Percentiles rank a stretch among this genome's conserved stretches.
Conservation (phyloP, 1,140 invertebrate genomes). For the Drosophila tropicalis region DNA sequence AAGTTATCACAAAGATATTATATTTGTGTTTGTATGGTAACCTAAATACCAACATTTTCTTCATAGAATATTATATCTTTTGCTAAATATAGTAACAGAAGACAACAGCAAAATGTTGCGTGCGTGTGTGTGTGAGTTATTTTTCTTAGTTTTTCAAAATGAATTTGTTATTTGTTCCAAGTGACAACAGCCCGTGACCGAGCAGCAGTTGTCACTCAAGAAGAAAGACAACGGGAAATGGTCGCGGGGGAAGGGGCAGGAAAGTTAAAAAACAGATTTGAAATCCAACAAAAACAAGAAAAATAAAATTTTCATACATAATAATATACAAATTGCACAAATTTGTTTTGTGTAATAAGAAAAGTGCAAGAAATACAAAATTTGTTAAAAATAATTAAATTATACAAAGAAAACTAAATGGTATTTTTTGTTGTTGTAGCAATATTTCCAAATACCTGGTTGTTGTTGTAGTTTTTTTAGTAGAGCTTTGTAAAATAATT, state of each 20-base stretch:
- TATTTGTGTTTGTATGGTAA: not conserved
- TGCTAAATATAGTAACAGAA: conserved; percentile 5
- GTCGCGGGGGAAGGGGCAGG: too few species aligned
- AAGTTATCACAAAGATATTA: conserved; percentile 4
- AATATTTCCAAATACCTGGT: conserved; percentile 59
- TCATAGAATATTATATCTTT: not conserved
- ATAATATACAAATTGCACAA: not conserved
- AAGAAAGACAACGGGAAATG: not conserved
- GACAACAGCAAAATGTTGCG: not conserved
- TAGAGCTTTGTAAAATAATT: conserved; percentile 61
- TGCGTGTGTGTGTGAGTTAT: not conserved
- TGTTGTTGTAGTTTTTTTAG: conserved; percentile 79
- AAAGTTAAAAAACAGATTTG: not conserved
- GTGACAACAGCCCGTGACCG: not conserved
- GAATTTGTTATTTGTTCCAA: conserved; percentile 4
- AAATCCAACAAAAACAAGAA: conserved; percentile 13
- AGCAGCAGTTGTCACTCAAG: conserved; percentile 4
- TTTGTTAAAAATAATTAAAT: not conserved
- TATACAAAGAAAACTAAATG: too few species aligned
- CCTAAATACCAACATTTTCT: not conserved
- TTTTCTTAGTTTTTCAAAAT: not conserved
- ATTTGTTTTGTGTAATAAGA: not conserved
- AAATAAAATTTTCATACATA: not conserved
- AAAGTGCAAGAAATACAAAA: conserved; percentile 17
- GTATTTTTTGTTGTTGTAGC: not conserved